These are phyloP conservation scores for Dipodomys spectabilis DNA, from an alignment of 2,113 vertebrate species.

Conservation along the genomic window DNA sequence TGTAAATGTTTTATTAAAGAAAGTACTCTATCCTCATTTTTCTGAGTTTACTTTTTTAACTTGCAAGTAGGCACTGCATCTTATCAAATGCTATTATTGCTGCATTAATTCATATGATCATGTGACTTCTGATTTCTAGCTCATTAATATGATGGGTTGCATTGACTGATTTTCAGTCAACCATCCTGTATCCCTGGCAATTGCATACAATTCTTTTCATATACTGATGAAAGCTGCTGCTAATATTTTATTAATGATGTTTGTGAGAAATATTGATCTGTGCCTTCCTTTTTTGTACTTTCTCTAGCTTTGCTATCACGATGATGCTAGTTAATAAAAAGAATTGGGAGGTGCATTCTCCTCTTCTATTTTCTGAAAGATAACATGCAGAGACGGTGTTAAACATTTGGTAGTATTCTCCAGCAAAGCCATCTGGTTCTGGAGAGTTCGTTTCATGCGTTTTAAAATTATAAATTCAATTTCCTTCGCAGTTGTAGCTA, in stretches of 20 bases:
- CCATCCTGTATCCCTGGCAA: neutral
- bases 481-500: conserved; percentile 42
- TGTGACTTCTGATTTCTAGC: neutral
- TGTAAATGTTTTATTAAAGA: neutral
- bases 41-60: neutral
- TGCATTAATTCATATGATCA: neutral
- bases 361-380: conserved; percentile 21
- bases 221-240: neutral
- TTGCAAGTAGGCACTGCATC: neutral
- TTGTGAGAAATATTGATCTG: neutral
- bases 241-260: neutral
- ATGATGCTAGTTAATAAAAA: neutral
- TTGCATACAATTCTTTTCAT: neutral
- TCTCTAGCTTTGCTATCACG: neutral
- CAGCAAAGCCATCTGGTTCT: conserved; percentile 39
- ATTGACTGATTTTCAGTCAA: neutral
- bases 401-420: conserved; percentile 50
- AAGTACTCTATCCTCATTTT: neutral
- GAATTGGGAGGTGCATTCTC: neutral
- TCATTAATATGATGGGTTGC: neutral
- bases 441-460: conserved; percentile 19
- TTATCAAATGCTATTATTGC: neutral
- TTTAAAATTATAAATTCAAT: conserved; percentile 51
- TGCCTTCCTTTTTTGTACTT: neutral
- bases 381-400: neutral